Evolutionary conservation across 1,140 invertebrate species (phyloP), one percentile per base, ranked within the genome.

Genomic region (Heliconius nattereri): DNA sequence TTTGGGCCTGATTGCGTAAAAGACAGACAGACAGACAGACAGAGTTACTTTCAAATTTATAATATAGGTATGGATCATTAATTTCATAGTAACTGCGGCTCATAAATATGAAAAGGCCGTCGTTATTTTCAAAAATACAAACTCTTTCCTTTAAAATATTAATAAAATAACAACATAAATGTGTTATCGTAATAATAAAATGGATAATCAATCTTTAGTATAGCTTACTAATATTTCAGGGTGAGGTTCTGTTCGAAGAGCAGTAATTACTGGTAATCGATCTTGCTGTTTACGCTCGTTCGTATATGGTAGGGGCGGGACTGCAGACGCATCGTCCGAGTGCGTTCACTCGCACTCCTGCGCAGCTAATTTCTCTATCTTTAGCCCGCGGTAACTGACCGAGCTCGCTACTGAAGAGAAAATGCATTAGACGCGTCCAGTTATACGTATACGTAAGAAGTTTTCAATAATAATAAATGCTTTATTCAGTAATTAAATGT

Each of bases 311-410:
- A 86, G 83, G 89, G 88, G 89, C 88, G 88, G 86, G 80, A 86
- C 87, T 66, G 77, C 70, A 80, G 66, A 75, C 78, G 78, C 78
- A 78, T 75, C 20, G 72, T 52, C 40, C 73, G 85, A 88, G 90
- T 91, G 90, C 90, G 88, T 91, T 91, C 90, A 90, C 91, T 89
- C 85, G 85, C 81, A 87, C 87, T 87, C 86, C 86, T 86, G 84
- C 82, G 80, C 84, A 83, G 87, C 87, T 94, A 92, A 94, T 92
- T 94, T 92, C 92, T 93, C 92, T 94, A 94, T 94, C 91, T 94
- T 94, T 94, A 93, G 91, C 88, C 87, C 83, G 80, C 86, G 91
- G 89, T 94, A 91, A 94, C 89, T 94, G 92, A 93, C 91, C 92
- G 92, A 80, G 84, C 83, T 82, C 83, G 88, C 89, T 90, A 89